Evolutionary conservation across 1,140 invertebrate species (phyloP).

Genomic region (Potamilus streckersoni): DNA sequence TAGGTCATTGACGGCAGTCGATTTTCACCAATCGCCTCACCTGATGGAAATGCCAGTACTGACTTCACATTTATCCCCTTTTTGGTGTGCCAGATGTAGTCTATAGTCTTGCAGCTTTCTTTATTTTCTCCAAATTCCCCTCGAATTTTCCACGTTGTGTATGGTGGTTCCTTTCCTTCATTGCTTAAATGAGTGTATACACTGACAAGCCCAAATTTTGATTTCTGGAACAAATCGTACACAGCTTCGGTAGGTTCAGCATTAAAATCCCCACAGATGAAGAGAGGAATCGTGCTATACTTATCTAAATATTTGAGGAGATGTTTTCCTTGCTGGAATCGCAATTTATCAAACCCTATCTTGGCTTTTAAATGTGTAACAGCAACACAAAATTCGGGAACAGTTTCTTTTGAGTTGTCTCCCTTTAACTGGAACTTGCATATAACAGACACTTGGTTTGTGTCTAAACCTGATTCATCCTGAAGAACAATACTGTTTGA

Average conservation of each 20-base stretch:
- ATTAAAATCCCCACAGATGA: conserved; percentile 85
- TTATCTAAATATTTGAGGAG: conserved; percentile 74
- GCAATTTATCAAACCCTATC: conserved; percentile 69
- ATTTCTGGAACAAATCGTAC: conserved; percentile 67
- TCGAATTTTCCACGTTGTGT: conserved; percentile 84
- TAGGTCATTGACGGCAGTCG: conserved; percentile 78
- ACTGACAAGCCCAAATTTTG: conserved; percentile 60
- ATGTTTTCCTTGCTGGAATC: conserved; percentile 83
- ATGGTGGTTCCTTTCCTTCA: conserved; percentile 73
- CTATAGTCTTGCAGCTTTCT: conserved; percentile 81
- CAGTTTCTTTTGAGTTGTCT: conserved; percentile 38
- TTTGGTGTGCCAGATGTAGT: conserved; percentile 82
- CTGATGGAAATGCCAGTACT: conserved; percentile 76
- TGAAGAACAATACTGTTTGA: conserved; percentile 76
- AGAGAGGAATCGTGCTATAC: conserved; percentile 69
- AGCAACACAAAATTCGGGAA: conserved; percentile 75
- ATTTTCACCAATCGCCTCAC: conserved; percentile 76
- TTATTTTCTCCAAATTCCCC: conserved; percentile 65
- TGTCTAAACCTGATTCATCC: conserved; percentile 79
- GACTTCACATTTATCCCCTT: conserved; percentile 73
- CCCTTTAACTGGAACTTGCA: conserved; percentile 43
- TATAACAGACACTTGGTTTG: conserved; percentile 78
- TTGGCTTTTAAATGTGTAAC: conserved; percentile 85
- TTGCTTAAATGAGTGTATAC: conserved; percentile 54
- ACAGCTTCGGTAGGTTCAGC: conserved; percentile 81